These are phyloP conservation scores for Rhadina sibilatrix DNA, from an alignment of 2,113 vertebrate genomes.

Conservation along the genomic window DNA sequence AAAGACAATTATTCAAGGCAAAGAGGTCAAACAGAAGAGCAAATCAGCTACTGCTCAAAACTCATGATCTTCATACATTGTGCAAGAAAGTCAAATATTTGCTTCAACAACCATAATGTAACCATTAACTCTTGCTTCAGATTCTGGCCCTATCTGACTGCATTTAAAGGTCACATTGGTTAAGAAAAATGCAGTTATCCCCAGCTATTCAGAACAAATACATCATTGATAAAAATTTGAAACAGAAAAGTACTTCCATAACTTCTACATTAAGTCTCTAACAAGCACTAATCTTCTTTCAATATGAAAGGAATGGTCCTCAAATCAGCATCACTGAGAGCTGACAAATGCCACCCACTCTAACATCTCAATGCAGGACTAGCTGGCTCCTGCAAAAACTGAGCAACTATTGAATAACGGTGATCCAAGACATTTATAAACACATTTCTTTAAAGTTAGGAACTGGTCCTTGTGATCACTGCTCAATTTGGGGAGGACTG, in stretches of 20 bases:
- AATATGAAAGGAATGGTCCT: background rate
- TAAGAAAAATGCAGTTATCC: background rate
- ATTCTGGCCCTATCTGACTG: constrained; percentile 18
- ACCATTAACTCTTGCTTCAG: constrained; percentile 82
- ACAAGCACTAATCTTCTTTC: background rate
- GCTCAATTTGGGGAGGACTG: background rate
- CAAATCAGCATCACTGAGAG: background rate
- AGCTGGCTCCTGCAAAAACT: background rate
- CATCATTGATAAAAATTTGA: background rate
- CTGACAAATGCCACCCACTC: background rate
- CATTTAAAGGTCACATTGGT: constrained; percentile 35
- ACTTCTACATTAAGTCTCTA: background rate
- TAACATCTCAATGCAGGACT: background rate
- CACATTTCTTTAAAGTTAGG: background rate
- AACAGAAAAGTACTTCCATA: background rate
- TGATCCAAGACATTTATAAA: background rate
- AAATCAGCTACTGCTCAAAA: constrained; percentile 35
- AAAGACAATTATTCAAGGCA: background rate
- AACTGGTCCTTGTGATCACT: background rate
- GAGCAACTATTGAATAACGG: background rate
- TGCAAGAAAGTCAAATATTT: constrained; percentile 89
- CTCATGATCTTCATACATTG: constrained; percentile 54
- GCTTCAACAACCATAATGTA: constrained; percentile 70
- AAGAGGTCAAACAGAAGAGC: constrained; percentile 37
- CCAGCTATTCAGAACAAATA: background rate